A percentile compares a stretch with the other conserved stretches of the same genome.
Conservation (phyloP, 2,113 vertebrate genomes). For the Lipophrys pholis region DNA sequence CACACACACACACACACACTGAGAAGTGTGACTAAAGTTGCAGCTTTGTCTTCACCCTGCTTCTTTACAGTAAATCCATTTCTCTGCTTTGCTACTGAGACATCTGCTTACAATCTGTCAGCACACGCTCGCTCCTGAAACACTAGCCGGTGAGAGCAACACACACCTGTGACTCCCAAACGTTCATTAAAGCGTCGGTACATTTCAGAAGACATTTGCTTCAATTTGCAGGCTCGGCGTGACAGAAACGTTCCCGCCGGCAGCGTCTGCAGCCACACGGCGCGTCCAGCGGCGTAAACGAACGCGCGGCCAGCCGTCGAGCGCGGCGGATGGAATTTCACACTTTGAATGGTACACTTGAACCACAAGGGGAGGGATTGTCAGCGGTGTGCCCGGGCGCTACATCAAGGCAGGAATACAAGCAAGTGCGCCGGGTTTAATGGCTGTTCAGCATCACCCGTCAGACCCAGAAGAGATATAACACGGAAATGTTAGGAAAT, state of each 20-base stretch:
- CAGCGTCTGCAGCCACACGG: too few species aligned
- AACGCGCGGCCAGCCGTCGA: too few species aligned
- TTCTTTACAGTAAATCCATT: conserved; percentile 66
- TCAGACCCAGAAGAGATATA: not conserved
- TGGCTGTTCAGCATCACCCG: not conserved
- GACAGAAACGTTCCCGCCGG: too few species aligned
- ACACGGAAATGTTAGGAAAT: not conserved
- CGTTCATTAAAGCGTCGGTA: not conserved
- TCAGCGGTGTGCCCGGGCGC: too few species aligned
- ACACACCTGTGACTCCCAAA: conserved; percentile 58
- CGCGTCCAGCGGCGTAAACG: too few species aligned
- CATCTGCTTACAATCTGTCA: conserved; percentile 71
- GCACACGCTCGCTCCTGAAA: conserved; percentile 36
- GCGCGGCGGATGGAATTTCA: too few species aligned
- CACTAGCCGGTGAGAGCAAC: conserved; percentile 28
- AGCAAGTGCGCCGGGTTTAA: not conserved
- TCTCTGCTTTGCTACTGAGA: conserved; percentile 47
- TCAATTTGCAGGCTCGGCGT: too few species aligned
- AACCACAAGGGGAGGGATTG: too few species aligned
- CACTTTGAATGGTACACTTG: too few species aligned
- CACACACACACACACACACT: conserved; percentile 22
- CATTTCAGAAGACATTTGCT: too few species aligned
- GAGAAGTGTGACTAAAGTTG: conserved; percentile 64
- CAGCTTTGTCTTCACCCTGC: conserved; percentile 58
- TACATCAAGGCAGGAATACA: too few species aligned